Evolutionary conservation across 2,888 invertebrate genomes (phyloP).

Genomic region (Dorcus parallelipipedus): DNA sequence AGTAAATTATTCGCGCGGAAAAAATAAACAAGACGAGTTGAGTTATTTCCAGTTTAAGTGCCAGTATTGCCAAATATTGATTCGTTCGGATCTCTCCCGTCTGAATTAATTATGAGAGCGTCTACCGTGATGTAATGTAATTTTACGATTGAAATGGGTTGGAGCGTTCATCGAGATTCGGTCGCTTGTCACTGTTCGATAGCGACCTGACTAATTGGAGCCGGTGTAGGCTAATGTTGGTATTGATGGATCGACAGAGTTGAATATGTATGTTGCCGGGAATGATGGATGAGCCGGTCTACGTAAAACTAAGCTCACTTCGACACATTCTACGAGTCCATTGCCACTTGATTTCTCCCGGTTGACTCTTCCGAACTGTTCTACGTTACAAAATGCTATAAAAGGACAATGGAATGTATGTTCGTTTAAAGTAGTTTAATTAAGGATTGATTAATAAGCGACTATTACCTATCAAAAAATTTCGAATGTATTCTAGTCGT

Average conservation of each 20-base stretch:
- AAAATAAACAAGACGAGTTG: no score
- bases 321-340: constrained; percentile 26
- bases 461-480: constrained; percentile 19
- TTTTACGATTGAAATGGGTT: constrained; percentile 8
- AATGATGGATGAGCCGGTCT: constrained; percentile 30
- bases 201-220: constrained; percentile 33
- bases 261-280: constrained; percentile 24
- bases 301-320: constrained; percentile 16
- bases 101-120: neutral
- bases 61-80: no score
- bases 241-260: constrained; percentile 43
- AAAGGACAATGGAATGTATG: constrained; percentile 35
- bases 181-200: constrained; percentile 31
- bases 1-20: no score
- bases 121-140: constrained; percentile 13
- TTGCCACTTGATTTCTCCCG: constrained; percentile 29
- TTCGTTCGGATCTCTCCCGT: neutral
- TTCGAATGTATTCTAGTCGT: neutral
- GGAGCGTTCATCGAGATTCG: constrained; percentile 16
- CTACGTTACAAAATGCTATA: constrained; percentile 31
- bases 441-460: constrained; percentile 33
- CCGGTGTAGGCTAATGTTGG: constrained; percentile 39
- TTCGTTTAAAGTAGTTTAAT: constrained; percentile 33
- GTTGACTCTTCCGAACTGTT: constrained; percentile 21
- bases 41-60: no score